Conservation (phyloP, 2,888 invertebrate species). For the Globia sparganii region DNA sequence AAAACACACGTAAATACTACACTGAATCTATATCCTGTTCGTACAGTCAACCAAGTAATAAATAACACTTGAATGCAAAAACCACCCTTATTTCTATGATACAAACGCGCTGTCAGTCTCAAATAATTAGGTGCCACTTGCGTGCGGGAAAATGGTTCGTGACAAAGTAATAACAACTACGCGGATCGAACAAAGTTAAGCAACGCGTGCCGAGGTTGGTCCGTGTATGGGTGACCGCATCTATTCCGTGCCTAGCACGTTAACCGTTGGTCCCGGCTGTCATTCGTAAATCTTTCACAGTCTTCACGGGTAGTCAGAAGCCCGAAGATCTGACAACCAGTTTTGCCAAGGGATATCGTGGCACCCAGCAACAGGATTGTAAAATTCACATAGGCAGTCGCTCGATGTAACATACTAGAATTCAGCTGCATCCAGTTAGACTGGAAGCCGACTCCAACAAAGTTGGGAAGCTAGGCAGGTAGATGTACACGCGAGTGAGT, state of each 20-base stretch:
- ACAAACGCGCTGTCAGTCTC: neutral
- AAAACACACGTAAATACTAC: slow-evolving; percentile 3
- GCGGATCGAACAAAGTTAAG: neutral
- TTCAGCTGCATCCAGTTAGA: neutral
- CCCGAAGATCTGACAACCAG: neutral
- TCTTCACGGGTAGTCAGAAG: neutral
- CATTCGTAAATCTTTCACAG: neutral
- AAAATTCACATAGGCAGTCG: neutral
- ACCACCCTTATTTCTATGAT: neutral
- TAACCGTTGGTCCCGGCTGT: too few relatives aligned
- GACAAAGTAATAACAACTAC: neutral
- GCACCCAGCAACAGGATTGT: neutral
- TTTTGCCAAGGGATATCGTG: neutral
- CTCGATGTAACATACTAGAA: neutral
- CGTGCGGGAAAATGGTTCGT: neutral
- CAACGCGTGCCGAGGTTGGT: neutral
- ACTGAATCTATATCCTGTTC: neutral
- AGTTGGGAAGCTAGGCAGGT: neutral
- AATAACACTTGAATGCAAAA: neutral
- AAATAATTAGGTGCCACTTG: neutral
- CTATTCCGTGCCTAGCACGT: neutral
- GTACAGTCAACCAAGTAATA: neutral
- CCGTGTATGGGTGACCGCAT: neutral
- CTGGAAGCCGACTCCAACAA: neutral
- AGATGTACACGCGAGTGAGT: neutral